These are phyloP conservation scores for Gavia stellata DNA, from an alignment of 2,113 vertebrate species.

Conservation along the genomic window DNA sequence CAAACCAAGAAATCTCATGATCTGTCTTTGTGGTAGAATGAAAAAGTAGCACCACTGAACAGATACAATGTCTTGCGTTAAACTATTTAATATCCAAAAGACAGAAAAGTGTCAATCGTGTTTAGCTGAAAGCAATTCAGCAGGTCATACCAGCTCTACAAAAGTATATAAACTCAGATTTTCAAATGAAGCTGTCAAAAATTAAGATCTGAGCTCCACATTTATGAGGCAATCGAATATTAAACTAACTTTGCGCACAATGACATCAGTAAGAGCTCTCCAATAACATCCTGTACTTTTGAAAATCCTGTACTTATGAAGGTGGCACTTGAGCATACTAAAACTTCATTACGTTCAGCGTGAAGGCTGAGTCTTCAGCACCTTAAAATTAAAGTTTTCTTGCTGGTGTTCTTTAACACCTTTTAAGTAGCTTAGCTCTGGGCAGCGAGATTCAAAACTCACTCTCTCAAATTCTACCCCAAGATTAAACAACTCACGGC, in stretches of 20 bases:
- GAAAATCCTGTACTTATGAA: not conserved
- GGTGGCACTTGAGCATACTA: not conserved
- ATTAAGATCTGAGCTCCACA: not conserved
- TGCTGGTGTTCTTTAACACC: not conserved
- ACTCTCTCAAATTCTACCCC: not conserved
- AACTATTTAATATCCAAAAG: not conserved
- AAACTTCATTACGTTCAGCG: not conserved
- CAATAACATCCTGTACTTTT: not conserved
- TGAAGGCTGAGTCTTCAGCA: not conserved
- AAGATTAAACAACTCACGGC: conserved; percentile 82
- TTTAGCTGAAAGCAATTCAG: not conserved
- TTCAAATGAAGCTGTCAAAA: not conserved
- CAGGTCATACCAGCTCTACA: not conserved
- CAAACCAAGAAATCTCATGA: not conserved
- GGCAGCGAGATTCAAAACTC: not conserved
- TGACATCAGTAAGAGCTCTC: not conserved
- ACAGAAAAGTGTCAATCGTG: not conserved
- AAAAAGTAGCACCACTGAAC: not conserved
- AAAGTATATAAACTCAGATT: not conserved
- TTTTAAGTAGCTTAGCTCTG: not conserved
- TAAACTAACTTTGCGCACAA: not conserved
- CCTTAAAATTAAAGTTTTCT: not conserved
- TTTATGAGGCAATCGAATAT: not conserved
- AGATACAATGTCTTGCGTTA: not conserved
- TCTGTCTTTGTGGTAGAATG: not conserved